Percentiles rank a stretch among this genome's conserved stretches.
phyloP scores from a whole-genome alignment of 2,888 invertebrate genomes.

The Bedellia somnulentella region DNA sequence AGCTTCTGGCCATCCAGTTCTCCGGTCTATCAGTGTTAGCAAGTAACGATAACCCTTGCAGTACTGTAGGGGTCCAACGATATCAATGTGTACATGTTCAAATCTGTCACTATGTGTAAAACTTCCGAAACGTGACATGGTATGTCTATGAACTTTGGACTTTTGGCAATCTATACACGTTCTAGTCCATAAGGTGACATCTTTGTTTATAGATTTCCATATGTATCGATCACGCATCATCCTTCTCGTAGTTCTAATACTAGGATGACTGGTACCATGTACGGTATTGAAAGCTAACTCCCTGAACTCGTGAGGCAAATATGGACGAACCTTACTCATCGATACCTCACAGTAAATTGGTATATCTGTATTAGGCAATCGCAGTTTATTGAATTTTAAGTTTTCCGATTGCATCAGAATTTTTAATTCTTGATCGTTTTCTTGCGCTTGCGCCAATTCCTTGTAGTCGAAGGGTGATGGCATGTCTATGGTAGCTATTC shows the following conservation, averaged over 20 bases:
- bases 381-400: too few species aligned
- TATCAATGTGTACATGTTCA: conserved; percentile 2
- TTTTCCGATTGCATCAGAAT: too few species aligned
- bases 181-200: neutral
- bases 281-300: conserved; percentile 8
- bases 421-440: conserved; percentile 1
- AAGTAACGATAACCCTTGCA: neutral
- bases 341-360: conserved; percentile 11
- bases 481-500: neutral
- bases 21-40: conserved; percentile 5
- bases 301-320: conserved; percentile 10
- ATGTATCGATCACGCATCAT: conserved; percentile 2
- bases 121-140: neutral
- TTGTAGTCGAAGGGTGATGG: conserved; percentile 2
- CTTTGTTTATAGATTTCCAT: conserved; percentile 6
- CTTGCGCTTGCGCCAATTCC: conserved; percentile 1
- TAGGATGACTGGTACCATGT: conserved; percentile 10
- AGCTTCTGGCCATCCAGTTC: conserved; percentile 6
- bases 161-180: neutral
- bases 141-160: conserved; percentile 1
- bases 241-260: conserved; percentile 3
- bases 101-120: conserved; percentile 1
- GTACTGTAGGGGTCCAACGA: conserved; percentile 4
- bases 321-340: conserved; percentile 9
- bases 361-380: too few species aligned